Evolutionary conservation across 1,140 invertebrate genomes (phyloP), one percentile per base, ranked within the genome.

Genomic region (Drosophila tristis): DNA sequence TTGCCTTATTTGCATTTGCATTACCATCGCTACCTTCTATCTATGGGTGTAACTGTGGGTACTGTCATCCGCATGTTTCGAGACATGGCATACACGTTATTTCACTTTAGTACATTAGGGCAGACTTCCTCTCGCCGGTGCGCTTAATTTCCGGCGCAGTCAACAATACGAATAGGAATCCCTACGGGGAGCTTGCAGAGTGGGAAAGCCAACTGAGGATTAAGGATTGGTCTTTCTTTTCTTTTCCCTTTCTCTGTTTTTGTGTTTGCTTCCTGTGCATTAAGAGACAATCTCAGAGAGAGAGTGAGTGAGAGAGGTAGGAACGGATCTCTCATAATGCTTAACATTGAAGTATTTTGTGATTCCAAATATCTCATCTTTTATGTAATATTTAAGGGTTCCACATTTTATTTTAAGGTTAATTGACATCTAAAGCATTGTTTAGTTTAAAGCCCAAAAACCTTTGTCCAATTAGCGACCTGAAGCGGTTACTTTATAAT

Each of bases 101-200:
- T 78, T 82, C 64, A 72, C 70, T 82, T 82, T 76, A 82, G 84
- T 73, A 82, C 75, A 89, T 87, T 82, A 82, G 50, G 63, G 59
- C 70, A 59, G 64, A 76, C 84, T 87, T 89, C 79, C 82, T 72
- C 63, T 71, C 65, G 75, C 76, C 71, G 63, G 74, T 82, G 71
- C 57, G 66, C 72, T 73, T 82, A 82, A 87, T 87, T 82, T 87
- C 82, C 82, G 78, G 82, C 75, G 58, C 50, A 73, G 75, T 68
- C 66, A 75, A 65, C 62, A 76, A 76, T 51, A 58, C 58, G 73
- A 80, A 58, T 67, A 26, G 45, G 56, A 39, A 42, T 55, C 20
- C 64, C 49, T n/a, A n/a, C 7, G 26, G 51, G 11, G 51, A n/a
- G 44, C 9, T 35, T 35, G 31, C 9, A 44, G 51, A 57, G 65